Base-by-base conservation (phyloP, 2,888 invertebrate species). In the Cheilosia impressa region DNA sequence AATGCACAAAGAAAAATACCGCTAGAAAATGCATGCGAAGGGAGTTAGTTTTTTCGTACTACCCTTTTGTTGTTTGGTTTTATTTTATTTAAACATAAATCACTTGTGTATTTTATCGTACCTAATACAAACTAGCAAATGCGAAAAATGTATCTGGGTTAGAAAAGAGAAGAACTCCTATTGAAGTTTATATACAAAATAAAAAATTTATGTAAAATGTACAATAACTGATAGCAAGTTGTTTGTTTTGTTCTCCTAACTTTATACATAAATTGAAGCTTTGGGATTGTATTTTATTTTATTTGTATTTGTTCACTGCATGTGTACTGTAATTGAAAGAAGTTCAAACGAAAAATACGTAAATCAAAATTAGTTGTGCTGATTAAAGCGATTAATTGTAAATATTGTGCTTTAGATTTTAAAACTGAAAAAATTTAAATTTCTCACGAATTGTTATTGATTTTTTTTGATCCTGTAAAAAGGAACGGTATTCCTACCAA, bases 11-110 rank as follows among this genome's bases (percentile, higher is more conserved):
- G 66, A 60, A 77, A 65, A 22, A 80, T 52, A 4, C 45, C 62
- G 76, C 72, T 85, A 85, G 85, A 81, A 81, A 85, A 85, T 85
- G 85, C 85, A 85, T 85, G 85, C 77, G 85, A 85, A 71, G 76
- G 81, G 72, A 66, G 43, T 50, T 75, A 52, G 57, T 62, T 71
- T 47, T 17, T 50, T n/a, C 24, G 15, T 76, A 17, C 31, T 31
- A 43, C 17, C 6, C 41, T 66, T 76, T 17, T 17, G 43, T 76
- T 72, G 57, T 78, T 60, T 72, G 47, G 31, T 34, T 24, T 45
- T 47, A 43, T 52, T 47, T 65, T 73, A 7, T 47, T 38, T 22
- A 47, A 50, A 41, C 55, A 58, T 34, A 57, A 43, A 24, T 58
- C 62, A 77, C 68, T 38, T 69, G 50, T 62, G 50, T 69, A 45